Base-by-base conservation (phyloP, 1,140 invertebrate genomes). In the Pogonomyrmex barbatus region DNA sequence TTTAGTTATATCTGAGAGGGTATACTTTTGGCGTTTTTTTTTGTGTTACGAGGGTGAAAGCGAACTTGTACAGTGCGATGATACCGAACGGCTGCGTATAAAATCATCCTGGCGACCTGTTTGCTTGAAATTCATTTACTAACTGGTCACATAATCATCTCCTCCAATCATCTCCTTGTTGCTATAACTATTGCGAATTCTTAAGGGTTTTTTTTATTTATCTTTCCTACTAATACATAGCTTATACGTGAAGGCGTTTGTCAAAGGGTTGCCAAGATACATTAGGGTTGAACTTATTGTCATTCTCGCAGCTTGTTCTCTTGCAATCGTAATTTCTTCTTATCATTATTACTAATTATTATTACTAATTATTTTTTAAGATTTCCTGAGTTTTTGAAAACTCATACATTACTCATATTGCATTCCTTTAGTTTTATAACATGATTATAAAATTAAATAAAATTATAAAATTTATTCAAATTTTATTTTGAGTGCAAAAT, bases 1-100 rank as follows among this genome's bases (percentile, higher is more conserved):
- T 24, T 24, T 24, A 24, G 24, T 24, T 24, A 24, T 24, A 24
- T 24, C 24, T 10, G 39, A 30, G 24, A 70, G 4, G 77, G 65
- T 67, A 36, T 30, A 42, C 47, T 4, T 39, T 56, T 30, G 63
- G 24, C 39, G 52, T n/a, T 71, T 36, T 24, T 42, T 24, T 24
- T 24, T 24, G 17, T 42, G 39, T 0, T 10, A 8, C 50, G 24
- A 82, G 42, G 52, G 39, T 33, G 78, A 82, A 14, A 36, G 42
- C 65, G 65, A 71, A 17, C 33, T n/a, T 50, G 30, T 17, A 36
- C 56, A 36, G 63, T 81, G 65, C 50, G 36, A 82, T 2, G 4
- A 14, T 82, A 56, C 33, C 52, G 36, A 58, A 10, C 4, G 24
- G 10, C 17, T 8, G 10, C 33, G 30, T n/a, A 33, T 52, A 62